phyloP scores from a whole-genome alignment of 1,140 invertebrate genomes.

The Lamellibrachia luymesi region DNA sequence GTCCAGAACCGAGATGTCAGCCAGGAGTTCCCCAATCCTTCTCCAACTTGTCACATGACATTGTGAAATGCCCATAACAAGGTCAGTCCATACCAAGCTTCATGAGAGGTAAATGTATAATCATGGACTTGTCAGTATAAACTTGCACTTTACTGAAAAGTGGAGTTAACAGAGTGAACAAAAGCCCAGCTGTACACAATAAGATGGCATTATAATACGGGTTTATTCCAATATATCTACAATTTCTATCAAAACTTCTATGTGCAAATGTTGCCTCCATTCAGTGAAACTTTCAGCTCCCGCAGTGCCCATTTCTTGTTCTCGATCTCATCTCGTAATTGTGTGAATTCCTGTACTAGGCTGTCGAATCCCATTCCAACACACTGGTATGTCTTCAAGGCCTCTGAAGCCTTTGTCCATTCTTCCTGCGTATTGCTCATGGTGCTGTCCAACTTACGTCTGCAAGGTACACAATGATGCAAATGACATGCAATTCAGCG shows the following conservation, averaged over 20 bases:
- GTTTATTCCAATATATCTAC: not conserved
- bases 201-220: too few relatives aligned
- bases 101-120: not conserved
- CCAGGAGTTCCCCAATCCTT: too few relatives aligned
- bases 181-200: not conserved
- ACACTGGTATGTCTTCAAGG: constrained; percentile 35
- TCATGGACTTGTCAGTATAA: not conserved
- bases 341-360: constrained; percentile 39
- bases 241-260: not conserved
- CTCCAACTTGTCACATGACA: too few relatives aligned
- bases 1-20: too few relatives aligned
- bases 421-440: constrained; percentile 35
- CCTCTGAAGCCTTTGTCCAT: constrained; percentile 27
- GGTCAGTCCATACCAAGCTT: not conserved
- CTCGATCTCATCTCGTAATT: constrained; percentile 39
- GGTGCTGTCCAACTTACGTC: constrained; percentile 32
- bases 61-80: not conserved
- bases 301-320: constrained; percentile 42
- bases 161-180: not conserved
- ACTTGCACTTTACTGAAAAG: not conserved
- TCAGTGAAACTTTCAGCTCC: constrained; percentile 21
- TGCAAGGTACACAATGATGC: constrained; percentile 27
- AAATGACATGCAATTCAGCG: not conserved
- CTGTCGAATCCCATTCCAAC: constrained; percentile 41
- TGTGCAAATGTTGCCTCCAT: not conserved